Base-by-base conservation (phyloP, 2,797 vertebrate genomes). In the Gadopsis bispinosus region DNA sequence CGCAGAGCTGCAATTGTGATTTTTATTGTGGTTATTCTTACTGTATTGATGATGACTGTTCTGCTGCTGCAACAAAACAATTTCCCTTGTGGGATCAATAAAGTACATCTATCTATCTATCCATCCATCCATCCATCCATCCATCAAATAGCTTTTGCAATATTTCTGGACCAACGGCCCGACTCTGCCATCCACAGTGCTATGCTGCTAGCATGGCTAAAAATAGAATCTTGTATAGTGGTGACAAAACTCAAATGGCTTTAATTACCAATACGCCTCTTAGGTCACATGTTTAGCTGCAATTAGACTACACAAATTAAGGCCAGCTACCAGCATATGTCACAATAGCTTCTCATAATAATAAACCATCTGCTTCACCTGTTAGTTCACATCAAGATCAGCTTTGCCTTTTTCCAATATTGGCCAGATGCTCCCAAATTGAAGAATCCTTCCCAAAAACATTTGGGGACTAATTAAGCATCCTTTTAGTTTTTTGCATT, bases 311-410 rank as follows among this genome's bases (percentile, higher is more conserved):
- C 51, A 22, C 9, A 59, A 65, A 75, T 55, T 73, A 54, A 51
- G 60, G 53, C 51, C 56, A 68, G 51, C 54, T 13, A 35, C 26
- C 64, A 80, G 17, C 68, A 74, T 68, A 50, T 69, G 60, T 70
- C 69, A 77, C 65, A 79, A 72, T 63, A 54, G 45, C 62, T 51
- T 73, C 56, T 62, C 67, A 55, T 72, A 75, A 58, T 51, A 80
- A 75, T 63, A 72, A 69, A 73, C 70, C 85, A 80, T 82, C 87
- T 85, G 79, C 66, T 69, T 83, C 70, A 84, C 74, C 72, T 78
- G 75, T 72, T 86, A 17, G 33, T 75, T 66, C 58, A 64, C 43
- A 64, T 80, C 51, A 69, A 58, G 65, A 45, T 80, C 64, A 72
- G 37, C 33, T 54, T 63, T 64, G 64, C 54, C 41, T 68, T 45